Evolutionary conservation across 2,113 vertebrate genomes (phyloP), one percentile per base, ranked within the genome.

Genomic region (Paradoxurus hermaphroditus): DNA sequence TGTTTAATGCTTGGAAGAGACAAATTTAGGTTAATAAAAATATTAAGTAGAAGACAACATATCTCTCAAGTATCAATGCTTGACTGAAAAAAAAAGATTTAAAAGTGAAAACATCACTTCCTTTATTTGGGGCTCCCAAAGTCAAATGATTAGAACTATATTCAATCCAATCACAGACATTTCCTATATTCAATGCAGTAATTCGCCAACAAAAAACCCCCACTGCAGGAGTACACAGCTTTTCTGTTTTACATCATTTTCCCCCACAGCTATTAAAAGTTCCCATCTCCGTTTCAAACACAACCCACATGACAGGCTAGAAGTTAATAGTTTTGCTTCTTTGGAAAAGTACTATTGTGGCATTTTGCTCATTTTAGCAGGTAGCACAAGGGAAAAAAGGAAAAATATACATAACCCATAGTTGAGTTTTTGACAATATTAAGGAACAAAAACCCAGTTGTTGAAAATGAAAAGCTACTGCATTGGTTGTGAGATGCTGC

Each of bases 11-110:
- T 97, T 98, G 86, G 89, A 98, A 97, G 39, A 84, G 19, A 91
- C 46, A 96, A 96, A 94, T 86, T 97, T 83, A 78, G 94, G 85
- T 21, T 95, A 70, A 86, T 97, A 98, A 97, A 98, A 98, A 98
- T 97, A 93, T 96, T 97, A 93, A 97, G 49, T 87, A 97, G 94
- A 94, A 84, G 77, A 93, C 87, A 92, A 78, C 98, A 97, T 98
- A 97, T 95, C 85, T 97, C 96, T 98, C 96, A 94, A 95, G 70
- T 90, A 95, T 97, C 86, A 93, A 96, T 86, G 78, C 67, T 65
- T 87, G 51, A 97, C 81, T 92, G 56, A 97, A 72, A 94, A 96
- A 86, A 96, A 27, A 49, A 86, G 19, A n/a, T 87, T 90, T 94
- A 92, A 98, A 98, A 95, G 25, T 81, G 49, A 81, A 97, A 97